Conservation (phyloP, 2,888 invertebrate species). For the Thumatha senex region DNA sequence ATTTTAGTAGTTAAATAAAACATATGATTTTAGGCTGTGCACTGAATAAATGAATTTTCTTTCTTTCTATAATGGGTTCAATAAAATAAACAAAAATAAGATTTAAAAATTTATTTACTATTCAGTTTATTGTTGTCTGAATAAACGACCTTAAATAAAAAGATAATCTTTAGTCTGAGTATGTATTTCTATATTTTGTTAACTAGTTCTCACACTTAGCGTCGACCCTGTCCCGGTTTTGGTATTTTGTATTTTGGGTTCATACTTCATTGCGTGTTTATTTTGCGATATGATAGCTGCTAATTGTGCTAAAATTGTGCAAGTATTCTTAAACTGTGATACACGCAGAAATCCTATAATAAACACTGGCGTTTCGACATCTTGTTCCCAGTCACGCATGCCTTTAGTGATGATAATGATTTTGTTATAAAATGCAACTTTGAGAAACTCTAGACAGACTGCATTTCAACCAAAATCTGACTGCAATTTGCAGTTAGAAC, state of each 20-base stretch:
- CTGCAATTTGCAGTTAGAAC: no score
- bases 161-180: constrained; percentile 31
- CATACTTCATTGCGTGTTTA: constrained; percentile 43
- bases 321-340: constrained; percentile 1
- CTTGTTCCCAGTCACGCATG: not conserved
- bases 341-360: not conserved
- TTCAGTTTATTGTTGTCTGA: constrained; percentile 22
- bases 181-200: constrained; percentile 33
- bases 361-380: not conserved
- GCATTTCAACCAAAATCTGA: no score
- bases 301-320: constrained; percentile 44
- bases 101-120: constrained; percentile 2
- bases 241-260: no score
- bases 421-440: no score
- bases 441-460: no score
- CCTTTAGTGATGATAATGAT: no score
- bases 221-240: constrained; percentile 61
- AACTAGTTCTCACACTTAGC: constrained; percentile 64
- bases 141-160: constrained; percentile 35
- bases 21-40: no score
- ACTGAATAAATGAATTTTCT: no score
- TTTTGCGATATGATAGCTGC: constrained; percentile 31
- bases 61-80: no score
- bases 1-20: no score
- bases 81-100: no score